A percentile compares a stretch with the other conserved stretches of the same genome.
These are phyloP conservation scores for Hippocampus kuda DNA, from an alignment of 2,797 vertebrate genomes.

Conservation along the genomic window DNA sequence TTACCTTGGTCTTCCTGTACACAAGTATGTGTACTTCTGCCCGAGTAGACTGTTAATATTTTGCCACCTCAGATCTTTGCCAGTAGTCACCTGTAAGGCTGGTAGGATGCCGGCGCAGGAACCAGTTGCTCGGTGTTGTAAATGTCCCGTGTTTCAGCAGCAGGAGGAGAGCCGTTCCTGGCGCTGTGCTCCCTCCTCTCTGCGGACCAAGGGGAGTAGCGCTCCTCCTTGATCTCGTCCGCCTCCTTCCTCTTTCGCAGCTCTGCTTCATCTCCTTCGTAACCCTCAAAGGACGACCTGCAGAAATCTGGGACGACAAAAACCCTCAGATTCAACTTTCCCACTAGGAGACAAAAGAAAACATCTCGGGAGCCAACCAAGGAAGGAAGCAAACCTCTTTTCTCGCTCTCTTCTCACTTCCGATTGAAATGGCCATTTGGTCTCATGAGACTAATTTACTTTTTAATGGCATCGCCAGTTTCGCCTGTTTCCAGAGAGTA, in stretches of 20 bases:
- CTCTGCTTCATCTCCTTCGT: slow-evolving; percentile 45
- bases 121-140: slow-evolving; percentile 75
- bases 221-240: slow-evolving; percentile 59
- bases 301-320: slow-evolving; percentile 48
- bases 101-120: slow-evolving; percentile 65
- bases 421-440: not conserved
- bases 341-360: not conserved
- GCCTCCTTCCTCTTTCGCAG: slow-evolving; percentile 49
- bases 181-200: slow-evolving; percentile 55
- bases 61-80: not conserved
- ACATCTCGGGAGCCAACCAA: not conserved
- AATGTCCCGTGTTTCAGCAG: slow-evolving; percentile 56
- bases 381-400: not conserved
- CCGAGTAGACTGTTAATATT: slow-evolving; percentile 15
- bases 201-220: slow-evolving; percentile 68
- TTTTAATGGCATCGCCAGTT: too few relatives aligned
- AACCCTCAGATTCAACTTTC: not conserved
- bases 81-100: slow-evolving; percentile 68
- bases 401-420: not conserved
- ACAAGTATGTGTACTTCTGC: not conserved
- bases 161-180: slow-evolving; percentile 55
- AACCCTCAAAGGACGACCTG: slow-evolving; percentile 55
- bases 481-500: too few relatives aligned
- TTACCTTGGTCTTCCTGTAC: not conserved
- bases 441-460: not conserved